phyloP scores from a whole-genome alignment of 2,888 invertebrate species.

The Lasioglossum calceatum region DNA sequence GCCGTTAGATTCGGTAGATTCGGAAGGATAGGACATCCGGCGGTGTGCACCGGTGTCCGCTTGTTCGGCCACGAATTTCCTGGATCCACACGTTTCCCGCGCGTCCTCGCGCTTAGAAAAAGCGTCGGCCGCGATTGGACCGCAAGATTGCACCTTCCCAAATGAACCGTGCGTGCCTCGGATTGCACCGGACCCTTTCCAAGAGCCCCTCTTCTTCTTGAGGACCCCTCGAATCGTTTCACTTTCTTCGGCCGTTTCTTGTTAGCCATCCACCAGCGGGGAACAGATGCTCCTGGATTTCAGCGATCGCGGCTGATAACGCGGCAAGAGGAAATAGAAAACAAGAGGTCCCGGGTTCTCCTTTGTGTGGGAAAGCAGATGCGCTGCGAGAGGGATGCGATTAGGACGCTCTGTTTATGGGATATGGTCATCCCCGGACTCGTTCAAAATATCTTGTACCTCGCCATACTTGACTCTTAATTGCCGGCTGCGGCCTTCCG shows the following conservation, averaged over 20 bases:
- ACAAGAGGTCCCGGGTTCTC: slow-evolving; percentile 41
- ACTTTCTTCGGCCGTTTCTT: slow-evolving; percentile 37
- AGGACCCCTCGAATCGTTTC: slow-evolving; percentile 19
- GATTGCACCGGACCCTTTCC: slow-evolving; percentile 52
- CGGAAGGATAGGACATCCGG: slow-evolving; percentile 52
- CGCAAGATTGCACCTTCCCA: slow-evolving; percentile 67
- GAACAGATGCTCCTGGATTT: slow-evolving; percentile 71
- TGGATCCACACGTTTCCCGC: slow-evolving; percentile 33
- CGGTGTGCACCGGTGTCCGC: background rate
- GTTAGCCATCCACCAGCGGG: slow-evolving; percentile 9
- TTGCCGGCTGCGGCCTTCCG: slow-evolving; percentile 22
- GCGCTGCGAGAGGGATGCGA: slow-evolving; percentile 36
- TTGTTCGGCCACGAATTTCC: slow-evolving; percentile 36
- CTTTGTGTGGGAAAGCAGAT: slow-evolving; percentile 54
- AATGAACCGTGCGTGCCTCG: slow-evolving; percentile 66
- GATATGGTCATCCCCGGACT: background rate
- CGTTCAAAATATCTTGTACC: background rate
- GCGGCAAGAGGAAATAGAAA: slow-evolving; percentile 59
- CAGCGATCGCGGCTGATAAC: slow-evolving; percentile 65
- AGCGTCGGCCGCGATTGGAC: slow-evolving; percentile 62
- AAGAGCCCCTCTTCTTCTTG: background rate
- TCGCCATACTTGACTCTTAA: slow-evolving; percentile 24
- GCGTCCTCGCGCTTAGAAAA: slow-evolving; percentile 32
- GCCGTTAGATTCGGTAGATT: slow-evolving; percentile 36
- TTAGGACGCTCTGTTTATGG: slow-evolving; percentile 33